Evolutionary conservation across 2,888 invertebrate species (phyloP).

Genomic region (Dinocampus coccinellae): DNA sequence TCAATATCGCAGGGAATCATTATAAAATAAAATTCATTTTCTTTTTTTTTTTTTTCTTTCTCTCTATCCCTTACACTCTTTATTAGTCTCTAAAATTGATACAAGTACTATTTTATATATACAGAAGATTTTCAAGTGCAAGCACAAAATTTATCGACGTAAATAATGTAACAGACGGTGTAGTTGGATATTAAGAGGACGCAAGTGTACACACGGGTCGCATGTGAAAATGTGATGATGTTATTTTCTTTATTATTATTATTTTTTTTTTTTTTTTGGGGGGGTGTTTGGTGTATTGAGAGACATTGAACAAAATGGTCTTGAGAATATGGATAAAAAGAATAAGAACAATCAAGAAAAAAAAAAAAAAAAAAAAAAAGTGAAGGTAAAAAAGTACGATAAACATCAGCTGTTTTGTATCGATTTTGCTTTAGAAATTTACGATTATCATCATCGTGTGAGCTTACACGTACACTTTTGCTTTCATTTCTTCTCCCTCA

Average conservation of each 20-base stretch:
- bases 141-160: background rate
- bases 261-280: too few relatives aligned
- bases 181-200: background rate
- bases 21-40: too few relatives aligned
- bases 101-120: background rate
- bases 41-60: too few relatives aligned
- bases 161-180: background rate
- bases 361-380: conserved; percentile 11
- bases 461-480: conserved; percentile 2
- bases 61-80: too few relatives aligned
- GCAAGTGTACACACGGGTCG: background rate
- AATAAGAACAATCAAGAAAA: background rate
- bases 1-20: background rate
- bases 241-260: too few relatives aligned
- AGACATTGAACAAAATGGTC: too few relatives aligned
- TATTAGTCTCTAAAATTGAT: conserved; percentile 2
- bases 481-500: background rate
- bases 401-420: conserved; percentile 27
- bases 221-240: conserved; percentile 23
- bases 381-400: too few relatives aligned
- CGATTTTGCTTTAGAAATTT: conserved; percentile 39
- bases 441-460: too few relatives aligned
- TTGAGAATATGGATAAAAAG: too few relatives aligned
- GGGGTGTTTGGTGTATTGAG: too few relatives aligned
- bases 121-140: background rate